Base-by-base conservation (phyloP, 2,888 invertebrate species). In the Eupithecia vulgata region DNA sequence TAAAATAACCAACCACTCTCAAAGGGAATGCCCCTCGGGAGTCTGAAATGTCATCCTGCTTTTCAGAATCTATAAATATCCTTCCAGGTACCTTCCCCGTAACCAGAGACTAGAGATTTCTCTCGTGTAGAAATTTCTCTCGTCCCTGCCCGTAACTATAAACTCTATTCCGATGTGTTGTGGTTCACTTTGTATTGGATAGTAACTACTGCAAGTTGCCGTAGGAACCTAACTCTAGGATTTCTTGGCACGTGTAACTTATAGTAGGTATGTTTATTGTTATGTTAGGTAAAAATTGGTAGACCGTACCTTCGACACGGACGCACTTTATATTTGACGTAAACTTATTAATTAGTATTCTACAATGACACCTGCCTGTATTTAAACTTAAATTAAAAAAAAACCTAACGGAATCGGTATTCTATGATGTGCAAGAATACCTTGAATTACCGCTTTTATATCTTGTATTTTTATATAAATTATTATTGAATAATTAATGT, bases 311-410 rank as follows among this genome's bases (percentile, higher is more conserved):
- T 35, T 65, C 40, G 52, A 71, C 52, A 59, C 34, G 65, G 25
- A 68, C 70, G 68, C 65, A 67, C 45, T 59, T 69, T 73, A 68
- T 73, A 71, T 64, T 73, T 76, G 76, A 73, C 69, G 76, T 67
- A 71, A 65, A 25, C n/a, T 67, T 67, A 68, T 30, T n/a, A 65
- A 73, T 76, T 76, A 73, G 59, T 65, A 73, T 71, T 73, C 73
- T 62, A 76, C 66, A n/a, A n/a, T n/a, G n/a, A 73, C 73, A 69
- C 71, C 67, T 71, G 70, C 71, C 71, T n/a, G n/a, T n/a, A n/a
- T n/a, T n/a, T n/a, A n/a, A n/a, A n/a, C n/a, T n/a, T n/a, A n/a
- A n/a, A n/a, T n/a, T n/a, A n/a, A n/a, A n/a, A n/a, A n/a, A n/a
- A n/a, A n/a, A n/a, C n/a, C n/a, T n/a, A n/a, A n/a, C n/a, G n/a